phyloP scores from a whole-genome alignment of 1,140 invertebrate genomes.

The Drosophila pallidifrons region DNA sequence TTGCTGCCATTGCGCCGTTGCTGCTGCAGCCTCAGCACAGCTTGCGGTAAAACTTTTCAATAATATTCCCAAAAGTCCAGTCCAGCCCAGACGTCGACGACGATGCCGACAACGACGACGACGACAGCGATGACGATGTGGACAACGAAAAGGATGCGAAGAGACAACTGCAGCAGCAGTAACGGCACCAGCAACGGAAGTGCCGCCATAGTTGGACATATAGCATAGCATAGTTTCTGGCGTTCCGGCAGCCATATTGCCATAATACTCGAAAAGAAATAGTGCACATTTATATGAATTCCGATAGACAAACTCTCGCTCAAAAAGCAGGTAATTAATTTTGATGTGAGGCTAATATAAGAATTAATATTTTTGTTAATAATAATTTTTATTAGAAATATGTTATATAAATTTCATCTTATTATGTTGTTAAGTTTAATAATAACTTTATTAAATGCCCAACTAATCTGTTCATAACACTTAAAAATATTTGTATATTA shows the following conservation, averaged over 20 bases:
- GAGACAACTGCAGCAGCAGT: constrained; percentile 23
- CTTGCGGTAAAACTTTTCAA: constrained; percentile 81
- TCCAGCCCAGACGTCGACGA: constrained; percentile 66
- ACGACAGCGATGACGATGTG: constrained; percentile 12
- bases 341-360: background rate
- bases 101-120: constrained; percentile 39
- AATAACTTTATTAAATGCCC: no score
- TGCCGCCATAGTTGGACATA: constrained; percentile 72
- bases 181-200: constrained; percentile 62
- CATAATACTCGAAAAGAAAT: constrained; percentile 43
- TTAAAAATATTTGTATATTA: no score
- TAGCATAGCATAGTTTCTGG: constrained; percentile 64
- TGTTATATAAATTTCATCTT: no score
- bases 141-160: constrained; percentile 32
- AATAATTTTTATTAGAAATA: no score
- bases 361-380: no score
- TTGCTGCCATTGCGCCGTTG: constrained; percentile 47
- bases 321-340: constrained; percentile 28
- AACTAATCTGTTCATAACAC: no score
- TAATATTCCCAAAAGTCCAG: constrained; percentile 82
- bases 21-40: constrained; percentile 60
- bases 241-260: constrained; percentile 70
- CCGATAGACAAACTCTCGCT: constrained; percentile 26
- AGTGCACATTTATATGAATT: constrained; percentile 36
- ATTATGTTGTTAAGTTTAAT: no score